Evolutionary conservation across 2,113 vertebrate species (phyloP), one percentile per base, ranked within the genome.

Genomic region (Pedionomus torquatus): DNA sequence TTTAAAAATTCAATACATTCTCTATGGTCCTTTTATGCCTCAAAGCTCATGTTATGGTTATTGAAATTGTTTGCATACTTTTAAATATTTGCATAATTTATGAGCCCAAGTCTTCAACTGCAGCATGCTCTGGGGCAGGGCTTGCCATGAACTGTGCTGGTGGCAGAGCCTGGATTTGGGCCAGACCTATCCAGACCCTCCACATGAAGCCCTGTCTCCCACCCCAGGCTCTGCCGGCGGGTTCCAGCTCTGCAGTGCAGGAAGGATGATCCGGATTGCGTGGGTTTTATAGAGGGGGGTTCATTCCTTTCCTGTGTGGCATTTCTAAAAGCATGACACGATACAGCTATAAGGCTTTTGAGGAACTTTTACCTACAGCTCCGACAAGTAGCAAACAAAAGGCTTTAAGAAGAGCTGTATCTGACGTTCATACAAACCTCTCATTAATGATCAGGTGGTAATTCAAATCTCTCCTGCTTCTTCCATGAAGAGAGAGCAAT

Each of bases 161-260:
- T 3, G 25, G 49, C 63, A 69, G 54, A 24, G 78, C 33, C 17
- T 46, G 79, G 33, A 15, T 35, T 19, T 20, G 54, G 81, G 24
- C 7, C 64, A 21, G 75, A 33, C 33, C 26, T 7, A 3, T 0
- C 31, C 48, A 17, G 39, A n/a, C 1, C 33, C 17, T 14, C 30
- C 2, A 0, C 3, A 0, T 1, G 6, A 58, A 77, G 30, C 72
- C 61, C 30, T 12, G 0, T 18, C 57, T 55, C 75, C 60, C 33
- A 24, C 24, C 24, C 3, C 57, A 13, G 31, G n/a, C 41, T 21
- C 48, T 60, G 61, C 33, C 2, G 5, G 2, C 3, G 0, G 17
- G 74, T 23, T 44, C 55, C 1, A 11, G 66, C 48, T n/a, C 58
- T 0, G 24, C 0, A 0, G 49, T 0, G 11, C 46, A 25, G 82